Percentiles rank a stretch among this genome's conserved stretches.
Conservation (phyloP, 1,140 invertebrate species). For the Coenobita brevimanus region DNA sequence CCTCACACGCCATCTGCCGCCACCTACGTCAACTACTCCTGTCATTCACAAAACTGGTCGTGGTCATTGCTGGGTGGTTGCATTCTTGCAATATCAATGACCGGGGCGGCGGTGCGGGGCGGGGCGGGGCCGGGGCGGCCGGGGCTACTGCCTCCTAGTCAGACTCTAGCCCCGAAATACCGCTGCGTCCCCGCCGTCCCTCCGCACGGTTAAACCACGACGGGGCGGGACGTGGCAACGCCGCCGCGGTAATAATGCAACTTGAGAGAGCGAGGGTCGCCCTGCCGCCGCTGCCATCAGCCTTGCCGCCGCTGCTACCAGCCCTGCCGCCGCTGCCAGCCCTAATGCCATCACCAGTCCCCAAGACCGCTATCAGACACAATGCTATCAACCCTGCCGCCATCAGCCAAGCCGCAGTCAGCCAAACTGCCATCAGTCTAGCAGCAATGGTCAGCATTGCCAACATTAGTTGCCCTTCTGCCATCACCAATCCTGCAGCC, state of each 20-base stretch:
- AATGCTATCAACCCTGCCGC: neutral
- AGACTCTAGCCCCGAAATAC: no score
- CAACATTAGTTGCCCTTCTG: neutral
- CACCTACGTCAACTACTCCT: conserved; percentile 58
- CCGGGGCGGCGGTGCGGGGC: conserved; percentile 28
- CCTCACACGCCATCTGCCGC: conserved; percentile 59
- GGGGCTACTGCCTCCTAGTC: no score
- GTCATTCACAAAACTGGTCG: conserved; percentile 65
- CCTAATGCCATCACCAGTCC: neutral
- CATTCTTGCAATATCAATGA: conserved; percentile 65
- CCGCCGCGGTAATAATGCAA: conserved; percentile 55
- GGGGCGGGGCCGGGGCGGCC: neutral
- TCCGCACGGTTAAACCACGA: no score
- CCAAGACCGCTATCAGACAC: neutral
- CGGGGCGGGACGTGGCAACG: neutral
- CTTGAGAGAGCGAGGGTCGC: conserved; percentile 52
- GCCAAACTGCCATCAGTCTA: neutral
- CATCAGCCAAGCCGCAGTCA: neutral
- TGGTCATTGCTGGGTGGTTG: conserved; percentile 59
- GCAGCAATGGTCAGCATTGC: neutral
- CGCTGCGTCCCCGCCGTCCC: no score
- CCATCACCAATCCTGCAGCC: neutral
- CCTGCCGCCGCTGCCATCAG: neutral
- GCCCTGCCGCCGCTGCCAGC: neutral
- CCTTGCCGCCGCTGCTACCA: neutral